Conservation (phyloP, 1,140 invertebrate genomes). For the Drepana arcuata region DNA sequence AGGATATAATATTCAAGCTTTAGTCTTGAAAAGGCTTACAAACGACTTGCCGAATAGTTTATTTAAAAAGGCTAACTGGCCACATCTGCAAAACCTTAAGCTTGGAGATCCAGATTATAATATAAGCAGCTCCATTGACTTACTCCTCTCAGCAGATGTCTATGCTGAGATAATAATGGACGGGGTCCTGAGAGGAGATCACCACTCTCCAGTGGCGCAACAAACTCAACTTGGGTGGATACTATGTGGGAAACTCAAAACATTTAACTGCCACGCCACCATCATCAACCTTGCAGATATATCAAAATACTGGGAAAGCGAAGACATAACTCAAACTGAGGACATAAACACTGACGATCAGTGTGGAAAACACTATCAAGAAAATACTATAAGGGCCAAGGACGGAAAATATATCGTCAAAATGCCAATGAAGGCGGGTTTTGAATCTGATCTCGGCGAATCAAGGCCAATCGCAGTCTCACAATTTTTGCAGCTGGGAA, state of each 20-base stretch:
- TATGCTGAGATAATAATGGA: neutral
- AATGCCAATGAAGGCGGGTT: no score
- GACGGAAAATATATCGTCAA: no score
- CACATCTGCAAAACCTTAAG: no score
- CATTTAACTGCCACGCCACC: neutral
- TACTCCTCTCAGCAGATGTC: neutral
- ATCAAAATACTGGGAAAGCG: no score
- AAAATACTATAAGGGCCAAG: no score
- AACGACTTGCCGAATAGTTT: neutral
- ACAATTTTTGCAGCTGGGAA: neutral
- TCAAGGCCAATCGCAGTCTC: neutral
- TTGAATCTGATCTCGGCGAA: no score
- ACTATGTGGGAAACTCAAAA: neutral
- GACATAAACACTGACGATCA: no score
- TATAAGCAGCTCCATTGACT: neutral
- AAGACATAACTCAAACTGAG: no score
- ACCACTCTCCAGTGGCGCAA: neutral
- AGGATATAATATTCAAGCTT: no score
- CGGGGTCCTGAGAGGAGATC: neutral
- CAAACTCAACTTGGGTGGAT: neutral
- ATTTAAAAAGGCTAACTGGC: no score
- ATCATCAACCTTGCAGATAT: neutral
- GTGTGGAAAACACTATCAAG: no score
- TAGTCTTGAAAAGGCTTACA: neutral
- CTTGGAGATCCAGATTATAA: neutral